A percentile compares a stretch with the other conserved stretches of the same genome.
Conservation (phyloP, 1,140 invertebrate genomes). For the Leptinotarsa lineolata region DNA sequence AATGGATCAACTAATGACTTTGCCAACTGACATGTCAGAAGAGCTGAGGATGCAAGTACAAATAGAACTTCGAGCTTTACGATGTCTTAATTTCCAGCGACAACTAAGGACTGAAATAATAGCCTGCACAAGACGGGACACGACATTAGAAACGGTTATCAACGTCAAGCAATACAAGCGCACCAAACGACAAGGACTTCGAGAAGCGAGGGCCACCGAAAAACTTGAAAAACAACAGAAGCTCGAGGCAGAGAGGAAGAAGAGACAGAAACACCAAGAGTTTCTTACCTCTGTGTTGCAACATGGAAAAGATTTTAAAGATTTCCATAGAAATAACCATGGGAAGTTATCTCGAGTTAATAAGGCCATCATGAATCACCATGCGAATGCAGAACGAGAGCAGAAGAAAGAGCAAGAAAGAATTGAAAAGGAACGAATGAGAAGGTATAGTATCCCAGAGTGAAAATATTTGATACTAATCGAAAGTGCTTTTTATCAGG, state of each 20-base stretch:
- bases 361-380: conserved; percentile 94
- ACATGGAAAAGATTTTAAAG: conserved; percentile 97
- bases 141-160: conserved; percentile 93
- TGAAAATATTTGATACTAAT: conserved; percentile 1
- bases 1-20: conserved; percentile 75
- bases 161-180: conserved; percentile 97
- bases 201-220: conserved; percentile 93
- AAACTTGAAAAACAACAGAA: conserved; percentile 99
- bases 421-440: conserved; percentile 98
- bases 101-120: conserved; percentile 84
- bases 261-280: conserved; percentile 94
- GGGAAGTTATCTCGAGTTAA: conserved; percentile 87
- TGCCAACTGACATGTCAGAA: conserved; percentile 90
- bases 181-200: conserved; percentile 90
- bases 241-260: conserved; percentile 94
- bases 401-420: conserved; percentile 99
- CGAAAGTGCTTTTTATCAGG: conserved; percentile 15
- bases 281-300: conserved; percentile 93
- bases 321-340: conserved; percentile 79
- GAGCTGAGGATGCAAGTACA: conserved; percentile 90
- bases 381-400: conserved; percentile 97
- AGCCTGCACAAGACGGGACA: conserved; percentile 88
- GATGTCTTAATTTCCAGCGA: conserved; percentile 94
- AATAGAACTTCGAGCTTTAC: conserved; percentile 92
- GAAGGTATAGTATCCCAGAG: conserved; percentile 57